A percentile compares a stretch with the other conserved stretches of the same genome.
phyloP scores from a whole-genome alignment of 2,888 invertebrate species.

The Halictus ligatus region DNA sequence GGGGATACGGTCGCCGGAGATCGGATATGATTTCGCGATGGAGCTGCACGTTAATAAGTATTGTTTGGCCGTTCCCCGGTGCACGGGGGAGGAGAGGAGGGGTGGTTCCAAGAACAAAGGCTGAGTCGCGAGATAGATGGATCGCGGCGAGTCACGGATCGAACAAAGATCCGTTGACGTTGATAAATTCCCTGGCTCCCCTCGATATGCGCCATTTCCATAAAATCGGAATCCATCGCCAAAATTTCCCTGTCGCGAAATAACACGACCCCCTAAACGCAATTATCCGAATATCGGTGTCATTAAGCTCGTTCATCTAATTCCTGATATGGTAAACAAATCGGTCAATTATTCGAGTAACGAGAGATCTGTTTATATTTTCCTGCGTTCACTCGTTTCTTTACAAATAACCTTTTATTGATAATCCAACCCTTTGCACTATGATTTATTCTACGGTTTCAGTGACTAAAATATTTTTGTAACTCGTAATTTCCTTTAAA shows the following conservation, averaged over 20 bases:
- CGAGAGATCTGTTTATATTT: too few species aligned
- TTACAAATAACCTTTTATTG: too few species aligned
- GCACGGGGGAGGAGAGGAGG: too few species aligned
- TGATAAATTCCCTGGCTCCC: constrained; percentile 32
- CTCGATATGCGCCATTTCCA: not conserved
- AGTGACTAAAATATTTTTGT: too few species aligned
- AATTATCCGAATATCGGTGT: not conserved
- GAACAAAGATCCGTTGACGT: constrained; percentile 37
- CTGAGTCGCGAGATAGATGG: constrained; percentile 25
- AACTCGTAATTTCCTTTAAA: too few species aligned
- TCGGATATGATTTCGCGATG: not conserved
- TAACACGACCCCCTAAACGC: not conserved
- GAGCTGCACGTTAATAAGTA: constrained; percentile 23
- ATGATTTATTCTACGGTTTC: too few species aligned
- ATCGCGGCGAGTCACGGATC: constrained; percentile 17
- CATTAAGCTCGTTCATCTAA: not conserved
- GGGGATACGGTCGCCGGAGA: not conserved
- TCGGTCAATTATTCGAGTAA: not conserved
- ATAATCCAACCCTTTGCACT: too few species aligned
- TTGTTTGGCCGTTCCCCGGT: constrained; percentile 1
- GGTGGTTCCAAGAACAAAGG: constrained; percentile 20
- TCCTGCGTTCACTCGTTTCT: too few species aligned
- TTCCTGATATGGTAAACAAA: not conserved
- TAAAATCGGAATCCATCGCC: not conserved
- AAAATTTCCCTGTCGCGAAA: not conserved